Conservation (phyloP, 2,888 invertebrate genomes). For the Oxyteleia sp. region DNA sequence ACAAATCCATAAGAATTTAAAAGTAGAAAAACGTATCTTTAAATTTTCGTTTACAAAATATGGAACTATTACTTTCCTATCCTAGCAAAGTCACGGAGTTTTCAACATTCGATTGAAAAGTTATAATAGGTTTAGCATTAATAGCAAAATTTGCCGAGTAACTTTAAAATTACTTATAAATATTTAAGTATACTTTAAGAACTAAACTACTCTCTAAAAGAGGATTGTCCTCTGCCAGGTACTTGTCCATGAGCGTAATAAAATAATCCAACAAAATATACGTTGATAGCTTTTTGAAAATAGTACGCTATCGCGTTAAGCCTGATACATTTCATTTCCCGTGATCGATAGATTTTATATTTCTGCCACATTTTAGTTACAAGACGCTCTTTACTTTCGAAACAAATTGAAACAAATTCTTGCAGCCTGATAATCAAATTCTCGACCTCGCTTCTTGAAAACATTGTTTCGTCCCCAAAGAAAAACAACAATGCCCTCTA, state of each 20-base stretch:
- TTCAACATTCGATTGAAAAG: no score
- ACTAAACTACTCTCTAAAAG: neutral
- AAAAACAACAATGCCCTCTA: slow-evolving; percentile 13
- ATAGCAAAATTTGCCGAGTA: neutral
- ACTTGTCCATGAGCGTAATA: neutral
- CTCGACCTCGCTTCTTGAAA: neutral
- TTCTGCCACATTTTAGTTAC: no score
- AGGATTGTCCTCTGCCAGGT: neutral
- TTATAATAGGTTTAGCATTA: neutral
- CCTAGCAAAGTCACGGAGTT: no score
- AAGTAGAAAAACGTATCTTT: no score
- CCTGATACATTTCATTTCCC: neutral
- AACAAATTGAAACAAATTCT: no score
- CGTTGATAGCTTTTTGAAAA: neutral
- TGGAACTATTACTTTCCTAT: no score
- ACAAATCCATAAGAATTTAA: no score
- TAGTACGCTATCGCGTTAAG: neutral
- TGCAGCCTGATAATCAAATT: no score
- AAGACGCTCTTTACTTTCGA: no score
- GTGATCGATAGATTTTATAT: neutral
- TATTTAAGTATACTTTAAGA: slow-evolving; percentile 10
- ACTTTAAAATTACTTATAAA: slow-evolving; percentile 17
- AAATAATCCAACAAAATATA: neutral
- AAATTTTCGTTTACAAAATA: no score
- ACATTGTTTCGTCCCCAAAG: slow-evolving; percentile 4